Base-by-base conservation (phyloP, 2,113 vertebrate genomes). In the Chlamydotis undulata region DNA sequence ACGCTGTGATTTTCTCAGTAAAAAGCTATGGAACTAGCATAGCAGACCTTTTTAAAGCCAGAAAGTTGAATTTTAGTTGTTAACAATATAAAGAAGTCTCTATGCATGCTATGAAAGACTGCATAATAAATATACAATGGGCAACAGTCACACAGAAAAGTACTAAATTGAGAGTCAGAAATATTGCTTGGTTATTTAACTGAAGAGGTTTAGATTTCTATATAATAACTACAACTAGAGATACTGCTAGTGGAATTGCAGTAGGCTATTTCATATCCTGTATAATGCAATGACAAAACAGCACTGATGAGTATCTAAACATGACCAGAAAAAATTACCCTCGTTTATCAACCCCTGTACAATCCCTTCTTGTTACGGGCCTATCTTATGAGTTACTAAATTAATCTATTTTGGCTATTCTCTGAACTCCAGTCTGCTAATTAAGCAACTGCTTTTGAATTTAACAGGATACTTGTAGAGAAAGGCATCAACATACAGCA, bases 271-370 rank as follows among this genome's bases (percentile, higher is more conserved):
- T 59, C 4, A 31, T 10, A 92, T 28, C 55, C 83, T 60, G 29
- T 39, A 22, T 19, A 75, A 73, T 12, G 19, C 67, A 71, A 25
- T 22, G 24, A 81, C 8, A 67, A 37, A 80, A 61, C 50, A 84
- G 49, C 57, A 56, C 9, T 55, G 28, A 75, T 19, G 12, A 1
- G 0, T 64, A 92, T 53, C 37, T 52, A 71, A 71, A 82, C 45
- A 47, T 2, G 17, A 39, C 56, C 15, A 63, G 47, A 63, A 63
- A 56, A 86, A 86, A 60, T 26, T 1, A 63, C 12, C 23, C 35
- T 67, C 0, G 0, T 22, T 57, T 49, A 71, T 33, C 39, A 83
- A 83, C 12, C 6, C 35, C n/a, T 26, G n/a, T 9, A 14, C 37
- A 87, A 78, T 1, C 4, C 9, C 12, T 75, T 68, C 33, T 21